A percentile compares a stretch with the other conserved stretches of the same genome.
Conservation (phyloP, 2,888 invertebrate genomes). For the Euclidia mi region DNA sequence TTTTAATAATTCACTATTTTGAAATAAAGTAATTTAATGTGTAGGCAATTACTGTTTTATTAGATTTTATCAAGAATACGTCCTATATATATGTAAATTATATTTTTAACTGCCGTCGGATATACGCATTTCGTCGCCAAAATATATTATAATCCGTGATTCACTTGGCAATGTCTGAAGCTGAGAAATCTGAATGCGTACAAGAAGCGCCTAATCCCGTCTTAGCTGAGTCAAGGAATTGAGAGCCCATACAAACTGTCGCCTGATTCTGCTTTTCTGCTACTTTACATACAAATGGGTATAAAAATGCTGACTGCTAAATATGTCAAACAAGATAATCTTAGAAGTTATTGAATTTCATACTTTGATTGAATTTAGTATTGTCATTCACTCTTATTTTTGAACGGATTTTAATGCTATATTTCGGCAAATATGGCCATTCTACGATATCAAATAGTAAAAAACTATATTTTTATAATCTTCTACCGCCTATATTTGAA, state of each 20-base stretch:
- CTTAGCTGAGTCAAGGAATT: conserved; percentile 80
- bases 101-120: background rate
- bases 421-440: too few species aligned
- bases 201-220: conserved; percentile 78
- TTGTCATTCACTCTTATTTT: too few species aligned
- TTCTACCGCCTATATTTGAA: too few species aligned
- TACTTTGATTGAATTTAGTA: too few species aligned
- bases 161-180: conserved; percentile 57
- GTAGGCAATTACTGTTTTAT: background rate
- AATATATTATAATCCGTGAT: conserved; percentile 50
- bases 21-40: background rate
- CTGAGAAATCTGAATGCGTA: conserved; percentile 73
- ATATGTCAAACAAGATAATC: conserved; percentile 5
- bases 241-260: conserved; percentile 71
- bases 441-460: too few species aligned
- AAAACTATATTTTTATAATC: too few species aligned
- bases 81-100: too few species aligned
- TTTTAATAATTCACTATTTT: background rate
- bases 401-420: too few species aligned
- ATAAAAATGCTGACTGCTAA: conserved; percentile 25
- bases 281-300: conserved; percentile 48
- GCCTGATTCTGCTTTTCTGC: conserved; percentile 63
- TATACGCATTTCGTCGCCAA: conserved; percentile 29
- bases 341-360: too few species aligned
- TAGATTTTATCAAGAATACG: too few species aligned